Evolutionary conservation across 2,888 invertebrate species (phyloP), one percentile per base, ranked within the genome.

Genomic region (Drosophila borealis): DNA sequence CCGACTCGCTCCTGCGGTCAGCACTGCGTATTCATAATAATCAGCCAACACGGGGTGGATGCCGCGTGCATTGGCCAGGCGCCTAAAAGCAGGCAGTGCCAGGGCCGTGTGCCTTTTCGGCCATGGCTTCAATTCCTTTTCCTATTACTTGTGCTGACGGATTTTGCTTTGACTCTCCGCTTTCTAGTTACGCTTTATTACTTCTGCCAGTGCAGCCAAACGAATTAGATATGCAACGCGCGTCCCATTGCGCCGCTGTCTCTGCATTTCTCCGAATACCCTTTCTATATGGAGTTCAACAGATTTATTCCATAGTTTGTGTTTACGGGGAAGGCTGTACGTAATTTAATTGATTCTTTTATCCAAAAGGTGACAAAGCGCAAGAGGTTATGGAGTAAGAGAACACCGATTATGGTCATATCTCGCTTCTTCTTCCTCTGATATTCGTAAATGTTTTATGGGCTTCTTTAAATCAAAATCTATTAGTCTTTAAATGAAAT

Each of bases 21-120:
- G 60, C 75, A 41, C 60, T 64, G 70, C 79, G 84, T 84, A 88
- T 88, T 82, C 82, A 88, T 82, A 88, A 82, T 85, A 85, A 82
- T 85, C 82, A 78, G 68, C 55, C 74, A 61, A 48, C 63, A 55
- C 48, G 59, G 42, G 33, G 25, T 17, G 41, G 46, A 34, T 53
- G 29, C 46, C 37, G 42, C 44, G 33, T 62, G 59, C 74, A 62
- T n/a, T 46, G 53, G 37, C 34, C 39, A 55, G 29, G 36, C 60
- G 53, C 48, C 78, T 45, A 67, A 67, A 55, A 70, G 46, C 70
- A 42, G 49, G 36, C 79, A 65, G 45, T 68, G 44, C 55, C 55
- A 45, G 42, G 19, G 54, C 42, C 54, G 33, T 14, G 57, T 66
- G 49, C 49, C 56, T 68, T 61, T 62, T 75, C 62, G 69, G 50